Evolutionary conservation across 2,113 vertebrate species (phyloP).

Genomic region (Crotalus helleri): DNA sequence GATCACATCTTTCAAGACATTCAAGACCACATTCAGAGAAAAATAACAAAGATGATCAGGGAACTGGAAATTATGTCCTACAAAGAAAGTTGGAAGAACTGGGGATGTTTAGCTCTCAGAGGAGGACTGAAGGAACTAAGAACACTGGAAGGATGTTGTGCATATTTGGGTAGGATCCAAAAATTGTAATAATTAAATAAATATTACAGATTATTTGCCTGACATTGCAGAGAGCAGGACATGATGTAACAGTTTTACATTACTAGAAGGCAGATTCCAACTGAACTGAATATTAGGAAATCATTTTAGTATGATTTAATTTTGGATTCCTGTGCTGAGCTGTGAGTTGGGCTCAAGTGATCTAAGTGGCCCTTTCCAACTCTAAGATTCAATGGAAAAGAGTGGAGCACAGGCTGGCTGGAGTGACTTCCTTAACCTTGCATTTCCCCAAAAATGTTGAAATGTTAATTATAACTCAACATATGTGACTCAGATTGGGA

Average conservation of each 20-base stretch:
- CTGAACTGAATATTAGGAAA: background rate
- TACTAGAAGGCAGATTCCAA: background rate
- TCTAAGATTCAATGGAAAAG: background rate
- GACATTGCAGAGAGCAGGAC: background rate
- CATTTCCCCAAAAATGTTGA: background rate
- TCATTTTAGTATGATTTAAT: background rate
- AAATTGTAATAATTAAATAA: background rate
- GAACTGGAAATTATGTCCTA: background rate
- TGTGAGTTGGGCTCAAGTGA: background rate
- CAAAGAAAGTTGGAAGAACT: background rate
- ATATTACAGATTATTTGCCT: background rate
- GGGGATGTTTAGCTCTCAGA: background rate
- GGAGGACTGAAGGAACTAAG: background rate
- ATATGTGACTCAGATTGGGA: background rate
- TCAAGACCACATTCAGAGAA: background rate
- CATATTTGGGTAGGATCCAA: background rate
- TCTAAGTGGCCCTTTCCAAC: background rate
- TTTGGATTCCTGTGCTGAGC: background rate
- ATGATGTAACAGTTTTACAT: background rate
- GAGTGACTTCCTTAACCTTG: background rate
- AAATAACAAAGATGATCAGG: background rate
- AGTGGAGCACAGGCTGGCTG: background rate
- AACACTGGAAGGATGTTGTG: background rate
- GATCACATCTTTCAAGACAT: background rate
- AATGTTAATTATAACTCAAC: background rate